These are phyloP conservation scores for Campylomormyrus tamandua DNA, from an alignment of 2,113 vertebrate genomes.

Conservation along the genomic window DNA sequence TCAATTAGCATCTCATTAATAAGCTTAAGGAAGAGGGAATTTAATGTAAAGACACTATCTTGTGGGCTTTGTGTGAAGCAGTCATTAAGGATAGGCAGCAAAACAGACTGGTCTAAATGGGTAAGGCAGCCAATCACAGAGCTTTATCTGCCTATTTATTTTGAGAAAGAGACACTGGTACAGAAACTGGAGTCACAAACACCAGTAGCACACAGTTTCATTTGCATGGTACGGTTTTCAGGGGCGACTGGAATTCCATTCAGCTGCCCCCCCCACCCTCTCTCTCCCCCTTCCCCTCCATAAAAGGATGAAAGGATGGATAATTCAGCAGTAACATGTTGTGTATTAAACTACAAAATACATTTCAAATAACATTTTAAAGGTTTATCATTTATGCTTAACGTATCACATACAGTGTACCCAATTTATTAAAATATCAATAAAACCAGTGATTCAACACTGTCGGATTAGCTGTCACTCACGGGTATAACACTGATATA, in stretches of 20 bases:
- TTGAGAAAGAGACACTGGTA: conserved; percentile 46
- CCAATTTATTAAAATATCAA: neutral
- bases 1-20: neutral
- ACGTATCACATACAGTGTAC: neutral
- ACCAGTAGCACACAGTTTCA: conserved; percentile 43
- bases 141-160: conserved; percentile 32
- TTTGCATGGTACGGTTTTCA: neutral
- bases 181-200: neutral
- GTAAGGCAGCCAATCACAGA: neutral
- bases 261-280: too few relatives aligned
- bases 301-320: neutral
- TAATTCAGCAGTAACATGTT: neutral
- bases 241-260: neutral
- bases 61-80: neutral
- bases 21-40: neutral
- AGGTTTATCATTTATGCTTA: neutral
- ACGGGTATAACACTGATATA: neutral
- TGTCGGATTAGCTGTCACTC: neutral
- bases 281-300: neutral
- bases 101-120: neutral
- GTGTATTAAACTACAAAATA: neutral
- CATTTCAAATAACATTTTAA: neutral
- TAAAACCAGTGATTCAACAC: neutral
- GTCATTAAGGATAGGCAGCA: conserved; percentile 27
- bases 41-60: neutral